phyloP scores from a whole-genome alignment of 2,113 vertebrate genomes.

The Aleadryas rufinucha region DNA sequence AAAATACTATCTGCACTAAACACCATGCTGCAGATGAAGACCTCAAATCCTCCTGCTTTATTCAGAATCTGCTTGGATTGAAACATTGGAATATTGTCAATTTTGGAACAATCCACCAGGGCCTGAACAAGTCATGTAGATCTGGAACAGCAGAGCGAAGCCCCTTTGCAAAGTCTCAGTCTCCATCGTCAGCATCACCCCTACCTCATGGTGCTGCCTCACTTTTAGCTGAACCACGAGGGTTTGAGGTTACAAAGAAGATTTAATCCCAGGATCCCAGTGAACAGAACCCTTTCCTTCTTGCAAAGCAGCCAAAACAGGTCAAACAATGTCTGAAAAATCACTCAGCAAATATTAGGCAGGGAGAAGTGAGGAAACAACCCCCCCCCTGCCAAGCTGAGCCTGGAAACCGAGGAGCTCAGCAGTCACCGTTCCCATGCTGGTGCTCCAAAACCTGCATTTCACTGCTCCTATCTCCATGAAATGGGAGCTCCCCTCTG shows the following conservation, averaged over 20 bases:
- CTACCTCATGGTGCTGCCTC: not conserved
- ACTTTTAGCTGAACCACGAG: not conserved
- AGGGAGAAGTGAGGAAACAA: not conserved
- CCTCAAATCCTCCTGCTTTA: not conserved
- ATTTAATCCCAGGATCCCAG: not conserved
- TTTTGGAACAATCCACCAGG: not conserved
- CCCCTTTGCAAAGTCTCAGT: not conserved
- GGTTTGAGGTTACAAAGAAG: not conserved
- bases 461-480: fast-evolving
- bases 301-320: not conserved
- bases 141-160: not conserved
- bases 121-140: not conserved
- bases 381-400: not conserved
- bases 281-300: not conserved
- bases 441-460: not conserved
- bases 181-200: not conserved
- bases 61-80: not conserved
- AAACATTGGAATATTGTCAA: not conserved
- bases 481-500: not conserved
- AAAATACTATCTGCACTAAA: not conserved
- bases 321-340: not conserved
- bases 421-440: not conserved
- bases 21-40: not conserved
- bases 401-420: not conserved
- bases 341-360: not conserved